phyloP scores from a whole-genome alignment of 2,113 vertebrate genomes.

The Tyto alba region DNA sequence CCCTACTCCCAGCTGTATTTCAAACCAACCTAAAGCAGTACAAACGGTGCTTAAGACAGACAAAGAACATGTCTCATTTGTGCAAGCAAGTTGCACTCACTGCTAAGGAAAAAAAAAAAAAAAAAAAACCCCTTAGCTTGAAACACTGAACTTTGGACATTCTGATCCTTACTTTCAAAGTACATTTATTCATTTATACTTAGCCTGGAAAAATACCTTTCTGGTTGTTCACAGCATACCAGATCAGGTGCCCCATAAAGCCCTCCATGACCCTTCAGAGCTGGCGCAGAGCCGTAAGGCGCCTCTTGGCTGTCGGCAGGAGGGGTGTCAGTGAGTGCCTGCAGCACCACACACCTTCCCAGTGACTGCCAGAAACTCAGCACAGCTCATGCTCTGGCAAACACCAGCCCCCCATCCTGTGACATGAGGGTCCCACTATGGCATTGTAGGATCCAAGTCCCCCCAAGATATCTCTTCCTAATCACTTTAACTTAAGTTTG shows the following conservation, averaged over 20 bases:
- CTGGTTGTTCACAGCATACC: conserved; percentile 19
- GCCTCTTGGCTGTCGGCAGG: fast-evolving
- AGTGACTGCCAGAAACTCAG: not conserved
- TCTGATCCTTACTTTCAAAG: conserved; percentile 2
- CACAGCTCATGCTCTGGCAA: not conserved
- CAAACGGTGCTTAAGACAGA: fast-evolving
- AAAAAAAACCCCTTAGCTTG: not conserved
- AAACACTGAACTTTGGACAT: conserved; percentile 16
- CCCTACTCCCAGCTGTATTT: not conserved
- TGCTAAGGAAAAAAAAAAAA: not conserved
- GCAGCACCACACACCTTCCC: not conserved
- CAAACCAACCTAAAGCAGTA: not conserved
- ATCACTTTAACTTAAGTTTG: not conserved
- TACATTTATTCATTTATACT: not conserved
- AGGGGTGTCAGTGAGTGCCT: fast-evolving
- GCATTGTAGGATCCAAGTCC: not conserved
- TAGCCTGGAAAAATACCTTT: not conserved
- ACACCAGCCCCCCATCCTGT: not conserved
- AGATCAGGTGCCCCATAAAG: not conserved
- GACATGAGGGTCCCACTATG: not conserved
- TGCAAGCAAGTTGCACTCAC: fast-evolving
- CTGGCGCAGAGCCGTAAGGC: not conserved
- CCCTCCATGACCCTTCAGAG: not conserved
- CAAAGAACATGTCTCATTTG: not conserved
- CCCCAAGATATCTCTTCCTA: not conserved